Base-by-base conservation (phyloP, 2,888 invertebrate genomes). In the Chloroclysta siterata region DNA sequence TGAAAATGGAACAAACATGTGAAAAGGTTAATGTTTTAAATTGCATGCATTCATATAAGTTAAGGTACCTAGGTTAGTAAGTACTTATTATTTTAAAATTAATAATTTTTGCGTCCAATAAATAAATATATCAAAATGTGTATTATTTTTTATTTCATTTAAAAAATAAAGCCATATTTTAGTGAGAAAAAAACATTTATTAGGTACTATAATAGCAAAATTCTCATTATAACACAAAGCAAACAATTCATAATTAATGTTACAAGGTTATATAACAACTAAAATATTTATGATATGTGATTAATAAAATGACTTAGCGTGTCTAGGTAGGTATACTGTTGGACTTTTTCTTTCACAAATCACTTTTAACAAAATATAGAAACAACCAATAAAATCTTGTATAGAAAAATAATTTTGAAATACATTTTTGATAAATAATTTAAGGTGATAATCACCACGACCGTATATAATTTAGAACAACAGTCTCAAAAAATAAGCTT, bases 401-500 rank as follows among this genome's bases (percentile, higher is more conserved):
- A 79, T 79, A 87, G 82, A 88, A 88, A 88, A 88, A 89, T 84
- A 89, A 89, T 88, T 90, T 89, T 82, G 87, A 85, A 80, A 82
- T 82, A 84, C 74, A 81, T 78, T 77, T 79, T 75, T 75, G 72
- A 75, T 83, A 84, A 84, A 83, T 78, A 83, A 81, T 82, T 83
- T 81, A 86, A 87, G 82, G 88, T 84, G 78, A 77, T 78, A 63
- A 17, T 53, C 65, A 63, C 56, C 84, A 84, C 80, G 46, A 56
- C 55, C 42, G 54, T 52, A 66, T 46, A 81, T 75, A 83, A 87
- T 89, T 89, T 87, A 84, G 89, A 69, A 89, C 86, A 90, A 90
- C 87, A 90, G 88, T 91, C 89, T 90, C 89, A 87, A 91, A 90
- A 91, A 90, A 89, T 90, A 90, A 87, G 78, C 79, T 78, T 80